Base-by-base conservation (phyloP, 2,888 invertebrate genomes). In the Agrotis ipsilon region DNA sequence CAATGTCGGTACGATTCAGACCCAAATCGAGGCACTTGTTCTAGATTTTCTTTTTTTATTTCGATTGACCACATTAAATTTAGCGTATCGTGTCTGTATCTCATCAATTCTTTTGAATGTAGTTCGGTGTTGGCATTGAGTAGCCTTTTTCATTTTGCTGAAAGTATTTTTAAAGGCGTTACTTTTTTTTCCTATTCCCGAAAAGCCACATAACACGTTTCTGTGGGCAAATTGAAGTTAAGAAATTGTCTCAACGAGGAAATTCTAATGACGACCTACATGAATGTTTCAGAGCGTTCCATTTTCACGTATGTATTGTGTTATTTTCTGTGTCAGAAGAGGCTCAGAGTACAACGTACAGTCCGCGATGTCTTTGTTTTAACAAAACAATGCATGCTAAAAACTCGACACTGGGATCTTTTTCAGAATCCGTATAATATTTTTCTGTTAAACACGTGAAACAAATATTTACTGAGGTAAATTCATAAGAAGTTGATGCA, bases 41-140 rank as follows among this genome's bases (percentile, higher is more conserved):
- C 54, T 61, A 66, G 75, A 61, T 74, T 74, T 61, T 51, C 21
- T 32, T 68, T 69, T 77, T 64, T 59, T 51, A 21, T 75, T 55
- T 39, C 14, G 16, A 21, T 39, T 75, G 67, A 46, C 75, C 75
- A 76, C 67, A 80, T 64, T n/a, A n/a, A n/a, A n/a, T n/a, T 72
- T 78, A 54, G 48, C 49, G 63, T 77, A 46, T 80, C 80, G 63
- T 80, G 81, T 39, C 18, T 75, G 62, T 43, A 13, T 27, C 48
- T 52, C 62, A 52, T 80, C 69, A 76, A 55, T 60, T 69, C 52
- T 32, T 43, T 48, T 21, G 11, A 73, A 45, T 65, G 39, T 48
- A n/a, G 39, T 27, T 48, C 32, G 51, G 39, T 19, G 18, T 68
- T 80, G 11, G 43, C 9, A 21, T 21, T 24, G 24, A 39, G 19